Evolutionary conservation across 2,797 vertebrate genomes (phyloP).

Genomic region (Propithecus perrieri): DNA sequence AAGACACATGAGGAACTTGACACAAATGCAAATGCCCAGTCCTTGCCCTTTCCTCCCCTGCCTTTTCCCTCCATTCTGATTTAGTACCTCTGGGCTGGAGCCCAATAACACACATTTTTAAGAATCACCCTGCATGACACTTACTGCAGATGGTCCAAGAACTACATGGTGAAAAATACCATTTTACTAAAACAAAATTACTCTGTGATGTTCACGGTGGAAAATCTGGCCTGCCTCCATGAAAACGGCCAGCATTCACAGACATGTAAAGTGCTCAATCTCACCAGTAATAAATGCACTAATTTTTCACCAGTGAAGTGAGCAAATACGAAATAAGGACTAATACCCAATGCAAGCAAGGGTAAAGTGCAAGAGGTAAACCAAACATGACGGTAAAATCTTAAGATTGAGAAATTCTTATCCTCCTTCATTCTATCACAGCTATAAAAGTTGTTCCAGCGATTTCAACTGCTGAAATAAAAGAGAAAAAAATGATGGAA

Average conservation of each 20-base stretch:
- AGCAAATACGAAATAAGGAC: background rate
- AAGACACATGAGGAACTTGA: background rate
- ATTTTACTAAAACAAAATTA: slow-evolving; percentile 53
- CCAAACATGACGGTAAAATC: background rate
- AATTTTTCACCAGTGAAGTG: background rate
- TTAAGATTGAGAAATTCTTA: background rate
- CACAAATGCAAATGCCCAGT: background rate
- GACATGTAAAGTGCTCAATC: background rate
- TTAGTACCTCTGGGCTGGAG: background rate
- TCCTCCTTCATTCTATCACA: background rate
- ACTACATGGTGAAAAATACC: background rate
- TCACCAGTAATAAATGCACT: background rate
- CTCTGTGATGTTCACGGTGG: background rate
- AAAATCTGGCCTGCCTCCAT: background rate
- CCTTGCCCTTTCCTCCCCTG: background rate
- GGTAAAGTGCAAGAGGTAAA: background rate
- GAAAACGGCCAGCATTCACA: background rate
- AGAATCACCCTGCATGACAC: background rate
- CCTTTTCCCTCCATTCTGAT: background rate
- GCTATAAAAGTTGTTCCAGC: background rate
- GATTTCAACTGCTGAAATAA: background rate
- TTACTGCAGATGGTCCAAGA: background rate
- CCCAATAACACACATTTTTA: background rate
- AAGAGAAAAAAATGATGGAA: slow-evolving; percentile 3
- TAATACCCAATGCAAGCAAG: background rate